phyloP scores from a whole-genome alignment of 1,140 invertebrate genomes.

The Polypedilum vanderplanki region DNA sequence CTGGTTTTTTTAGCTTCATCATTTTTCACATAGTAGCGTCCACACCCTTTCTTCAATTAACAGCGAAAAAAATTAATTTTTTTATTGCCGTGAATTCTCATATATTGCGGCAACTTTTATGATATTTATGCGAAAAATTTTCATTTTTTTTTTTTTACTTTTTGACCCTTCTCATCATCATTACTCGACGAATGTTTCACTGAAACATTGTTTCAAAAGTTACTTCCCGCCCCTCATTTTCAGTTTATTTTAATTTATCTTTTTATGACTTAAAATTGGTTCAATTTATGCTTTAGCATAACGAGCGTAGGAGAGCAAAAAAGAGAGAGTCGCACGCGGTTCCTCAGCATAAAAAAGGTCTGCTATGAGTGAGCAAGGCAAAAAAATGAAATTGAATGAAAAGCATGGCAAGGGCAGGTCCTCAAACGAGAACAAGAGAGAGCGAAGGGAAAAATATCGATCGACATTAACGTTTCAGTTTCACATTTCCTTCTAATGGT shows the following conservation, averaged over 20 bases:
- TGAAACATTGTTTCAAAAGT: background rate
- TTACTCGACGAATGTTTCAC: too few relatives aligned
- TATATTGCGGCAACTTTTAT: slow-evolving; percentile 18
- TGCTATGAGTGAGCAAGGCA: background rate
- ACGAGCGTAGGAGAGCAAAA: background rate
- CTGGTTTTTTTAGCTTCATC: background rate
- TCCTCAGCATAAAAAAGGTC: background rate
- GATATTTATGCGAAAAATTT: slow-evolving; percentile 13
- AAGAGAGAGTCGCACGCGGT: background rate
- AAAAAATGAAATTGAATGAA: slow-evolving; percentile 15
- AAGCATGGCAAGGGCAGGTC: background rate
- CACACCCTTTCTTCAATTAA: slow-evolving; percentile 1
- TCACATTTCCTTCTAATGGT: slow-evolving; percentile 19
- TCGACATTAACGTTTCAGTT: slow-evolving; percentile 26
- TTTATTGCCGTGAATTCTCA: background rate
- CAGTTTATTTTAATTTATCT: slow-evolving; percentile 15
- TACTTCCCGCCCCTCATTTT: background rate
- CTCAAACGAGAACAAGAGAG: background rate
- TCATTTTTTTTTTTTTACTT: background rate
- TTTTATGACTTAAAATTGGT: slow-evolving; percentile 24
- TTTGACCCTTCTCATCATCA: background rate
- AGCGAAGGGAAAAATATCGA: slow-evolving; percentile 2
- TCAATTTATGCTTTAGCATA: slow-evolving; percentile 17
- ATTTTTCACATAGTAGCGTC: background rate
- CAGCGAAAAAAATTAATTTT: background rate